Base-by-base conservation (phyloP, 2,888 invertebrate genomes). In the Phortica magna region DNA sequence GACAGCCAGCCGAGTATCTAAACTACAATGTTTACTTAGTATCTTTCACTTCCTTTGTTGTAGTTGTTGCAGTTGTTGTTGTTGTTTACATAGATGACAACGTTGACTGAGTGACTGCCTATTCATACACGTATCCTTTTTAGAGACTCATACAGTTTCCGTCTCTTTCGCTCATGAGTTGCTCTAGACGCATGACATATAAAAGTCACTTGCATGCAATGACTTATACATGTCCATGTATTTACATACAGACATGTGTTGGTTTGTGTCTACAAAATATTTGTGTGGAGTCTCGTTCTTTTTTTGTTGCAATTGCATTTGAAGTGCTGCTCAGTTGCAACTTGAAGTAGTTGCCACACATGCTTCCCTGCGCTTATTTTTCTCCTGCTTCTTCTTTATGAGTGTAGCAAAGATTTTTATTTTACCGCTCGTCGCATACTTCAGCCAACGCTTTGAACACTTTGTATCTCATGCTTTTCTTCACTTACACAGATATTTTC, bases 151-250 rank as follows among this genome's bases (percentile, higher is more conserved):
- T 65, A 79, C 79, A 75, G 64, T 68, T 39, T 39, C 41, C 59
- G 31, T 14, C 14, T 9, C 59, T 57, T 59, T 31, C 31, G 5
- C 31, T 4, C 19, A n/a, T 70, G 70, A 19, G 78, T 81, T 87
- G 79, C 81, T 85, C 85, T 82, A 85, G 85, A 87, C 81, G 84
- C 84, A 79, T 85, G 85, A 87, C 85, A 87, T 84, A 87, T 88
- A 88, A 88, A 86, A 85, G 84, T 84, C 84, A 83, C 84, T 85
- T 84, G 83, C 84, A 80, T 83, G 77, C 82, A 81, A 9, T 48
- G 48, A 12, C 48, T 48, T 48, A 12, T 48, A 48, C 5, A 48
- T 5, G 5, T 48, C 1, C 5, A 43, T 41, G 72, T 73, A 64
- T 57, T 78, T 67, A 9, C 7, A 71, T 42, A 43, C 43, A 48